phyloP scores from a whole-genome alignment of 64 coral and sea anemone species.

The Trachythela sp. region DNA sequence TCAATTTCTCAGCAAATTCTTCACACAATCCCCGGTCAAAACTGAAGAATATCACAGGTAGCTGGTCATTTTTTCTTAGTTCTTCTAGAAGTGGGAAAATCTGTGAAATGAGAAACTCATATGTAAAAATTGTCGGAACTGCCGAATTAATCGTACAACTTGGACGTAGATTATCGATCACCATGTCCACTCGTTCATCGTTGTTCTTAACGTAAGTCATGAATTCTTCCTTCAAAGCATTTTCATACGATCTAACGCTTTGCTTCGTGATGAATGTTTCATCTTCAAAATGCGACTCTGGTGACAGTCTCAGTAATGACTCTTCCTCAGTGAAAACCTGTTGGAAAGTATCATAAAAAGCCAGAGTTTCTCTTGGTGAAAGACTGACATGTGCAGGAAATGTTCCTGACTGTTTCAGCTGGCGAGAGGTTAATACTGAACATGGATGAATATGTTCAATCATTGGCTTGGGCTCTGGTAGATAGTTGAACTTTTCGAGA shows the following conservation, averaged over 20 bases:
- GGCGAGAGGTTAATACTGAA: slow-evolving; percentile 24
- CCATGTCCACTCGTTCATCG: neutral
- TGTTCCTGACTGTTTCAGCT: slow-evolving; percentile 23
- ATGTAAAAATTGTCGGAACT: neutral
- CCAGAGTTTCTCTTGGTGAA: slow-evolving; percentile 38
- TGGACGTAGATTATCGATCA: neutral
- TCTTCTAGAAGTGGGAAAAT: neutral
- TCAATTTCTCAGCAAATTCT: neutral
- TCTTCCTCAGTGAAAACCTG: slow-evolving; percentile 29
- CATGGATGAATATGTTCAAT: slow-evolving; percentile 53
- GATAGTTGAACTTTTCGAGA: slow-evolving; percentile 46
- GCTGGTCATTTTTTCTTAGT: neutral
- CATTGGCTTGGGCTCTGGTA: slow-evolving; percentile 9
- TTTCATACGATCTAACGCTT: slow-evolving; percentile 26
- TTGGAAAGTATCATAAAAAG: slow-evolving; percentile 40
- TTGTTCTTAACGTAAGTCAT: slow-evolving; percentile 29
- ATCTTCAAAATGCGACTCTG: slow-evolving; percentile 25
- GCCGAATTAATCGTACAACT: neutral
- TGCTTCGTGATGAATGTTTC: slow-evolving; percentile 22
- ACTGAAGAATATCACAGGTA: neutral
- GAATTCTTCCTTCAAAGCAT: slow-evolving; percentile 29
- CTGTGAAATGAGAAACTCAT: neutral
- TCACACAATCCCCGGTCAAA: slow-evolving; percentile 33
- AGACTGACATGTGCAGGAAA: slow-evolving; percentile 46
- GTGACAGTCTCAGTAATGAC: slow-evolving; percentile 16